Percentiles rank a stretch among this genome's conserved stretches.
phyloP scores from a whole-genome alignment of 2,797 vertebrate genomes.

The Coreius guichenoti region DNA sequence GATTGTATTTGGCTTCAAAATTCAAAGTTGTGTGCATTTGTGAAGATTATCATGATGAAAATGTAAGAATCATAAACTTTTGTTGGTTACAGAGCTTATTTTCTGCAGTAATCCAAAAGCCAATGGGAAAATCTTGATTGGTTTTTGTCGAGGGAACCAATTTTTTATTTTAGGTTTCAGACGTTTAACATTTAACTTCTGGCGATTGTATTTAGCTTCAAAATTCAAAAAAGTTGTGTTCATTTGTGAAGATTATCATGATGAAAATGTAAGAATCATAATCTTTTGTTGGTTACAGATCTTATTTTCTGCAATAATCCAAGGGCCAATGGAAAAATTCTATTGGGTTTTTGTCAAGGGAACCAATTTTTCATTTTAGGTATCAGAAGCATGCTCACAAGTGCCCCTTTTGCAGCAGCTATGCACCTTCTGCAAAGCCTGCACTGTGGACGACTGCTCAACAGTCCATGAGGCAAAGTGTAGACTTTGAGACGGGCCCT shows the following conservation, averaged over 20 bases:
- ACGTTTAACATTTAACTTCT: not conserved
- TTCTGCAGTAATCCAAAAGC: not conserved
- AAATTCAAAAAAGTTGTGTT: not conserved
- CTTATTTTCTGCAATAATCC: not conserved
- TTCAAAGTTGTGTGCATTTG: not conserved
- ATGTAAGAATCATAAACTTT: not conserved
- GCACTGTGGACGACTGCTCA: not conserved
- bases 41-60: not conserved
- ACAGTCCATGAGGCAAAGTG: too few relatives aligned
- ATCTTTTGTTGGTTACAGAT: not conserved
- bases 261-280: not conserved
- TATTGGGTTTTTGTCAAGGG: not conserved
- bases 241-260: not conserved
- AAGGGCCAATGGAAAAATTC: not conserved
- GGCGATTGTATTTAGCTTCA: not conserved
- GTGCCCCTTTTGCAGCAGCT: not conserved
- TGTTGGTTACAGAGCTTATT: not conserved
- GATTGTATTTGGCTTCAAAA: not conserved
- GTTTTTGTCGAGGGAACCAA: not conserved
- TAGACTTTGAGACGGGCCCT: not conserved
- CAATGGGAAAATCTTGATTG: not conserved
- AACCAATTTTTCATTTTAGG: not conserved
- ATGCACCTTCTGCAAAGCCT: not conserved
- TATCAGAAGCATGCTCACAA: not conserved
- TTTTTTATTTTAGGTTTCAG: not conserved